Conservation (phyloP, 2,888 invertebrate genomes). For the Ornithoptera alexandrae region DNA sequence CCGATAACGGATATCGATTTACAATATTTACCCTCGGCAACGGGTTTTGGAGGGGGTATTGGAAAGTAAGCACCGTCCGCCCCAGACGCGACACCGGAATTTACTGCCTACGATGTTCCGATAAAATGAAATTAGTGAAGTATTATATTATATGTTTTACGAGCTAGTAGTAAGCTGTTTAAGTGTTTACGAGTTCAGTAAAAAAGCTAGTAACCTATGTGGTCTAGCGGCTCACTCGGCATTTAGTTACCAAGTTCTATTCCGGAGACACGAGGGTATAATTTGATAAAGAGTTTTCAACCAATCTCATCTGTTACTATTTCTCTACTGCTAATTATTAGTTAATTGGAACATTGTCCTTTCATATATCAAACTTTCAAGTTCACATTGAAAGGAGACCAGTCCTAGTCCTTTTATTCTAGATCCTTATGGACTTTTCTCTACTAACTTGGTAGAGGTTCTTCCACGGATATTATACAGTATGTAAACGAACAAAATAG, state of each 20-base stretch:
- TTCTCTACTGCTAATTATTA: background rate
- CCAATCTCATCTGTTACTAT: background rate
- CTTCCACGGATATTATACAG: no score
- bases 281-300: background rate
- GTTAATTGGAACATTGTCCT: no score
- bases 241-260: background rate
- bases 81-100: slow-evolving; percentile 37
- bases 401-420: no score
- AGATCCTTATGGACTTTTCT: no score
- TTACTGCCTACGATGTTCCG: slow-evolving; percentile 31
- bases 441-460: no score
- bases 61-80: slow-evolving; percentile 20
- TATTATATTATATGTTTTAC: slow-evolving; percentile 8
- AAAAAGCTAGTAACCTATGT: background rate
- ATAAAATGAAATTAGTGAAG: slow-evolving; percentile 6
- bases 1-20: slow-evolving; percentile 62
- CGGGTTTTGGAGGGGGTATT: slow-evolving; percentile 32
- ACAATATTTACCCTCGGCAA: slow-evolving; percentile 57
- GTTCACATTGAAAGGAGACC: no score
- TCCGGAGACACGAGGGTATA: background rate
- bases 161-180: background rate
- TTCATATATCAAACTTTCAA: no score
- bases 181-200: background rate
- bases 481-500: no score
- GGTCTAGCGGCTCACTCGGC: background rate